phyloP scores from a whole-genome alignment of 1,140 invertebrate species.

The Octopus sinensis region DNA sequence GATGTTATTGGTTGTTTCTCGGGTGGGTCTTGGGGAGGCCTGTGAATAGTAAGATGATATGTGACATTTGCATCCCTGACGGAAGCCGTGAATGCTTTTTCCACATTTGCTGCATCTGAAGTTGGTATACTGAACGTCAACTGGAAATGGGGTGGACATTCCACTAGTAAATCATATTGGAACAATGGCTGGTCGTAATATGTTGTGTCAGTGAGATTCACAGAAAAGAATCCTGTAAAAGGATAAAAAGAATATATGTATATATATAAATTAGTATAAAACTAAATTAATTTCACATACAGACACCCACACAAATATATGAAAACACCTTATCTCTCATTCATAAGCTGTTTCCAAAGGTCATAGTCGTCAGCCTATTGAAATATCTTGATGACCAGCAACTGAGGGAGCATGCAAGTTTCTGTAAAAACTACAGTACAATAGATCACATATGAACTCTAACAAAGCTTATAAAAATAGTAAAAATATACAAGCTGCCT shows the following conservation, averaged over 20 bases:
- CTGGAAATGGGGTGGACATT: conserved; percentile 37
- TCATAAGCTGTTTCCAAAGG: no score
- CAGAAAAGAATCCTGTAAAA: conserved; percentile 34
- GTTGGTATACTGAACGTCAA: conserved; percentile 36
- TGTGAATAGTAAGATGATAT: conserved; percentile 33
- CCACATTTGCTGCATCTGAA: conserved; percentile 29
- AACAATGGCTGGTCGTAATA: conserved; percentile 32
- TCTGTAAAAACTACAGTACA: no score
- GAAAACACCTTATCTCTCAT: no score
- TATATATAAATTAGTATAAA: no score
- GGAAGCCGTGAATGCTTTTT: conserved; percentile 34
- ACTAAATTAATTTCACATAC: no score
- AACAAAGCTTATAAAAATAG: no score
- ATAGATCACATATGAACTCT: no score
- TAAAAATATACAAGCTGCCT: no score
- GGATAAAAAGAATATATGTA: background rate
- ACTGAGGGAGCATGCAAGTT: no score
- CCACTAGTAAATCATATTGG: conserved; percentile 34
- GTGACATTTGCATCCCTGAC: conserved; percentile 28
- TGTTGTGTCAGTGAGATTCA: conserved; percentile 35
- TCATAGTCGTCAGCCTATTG: no score
- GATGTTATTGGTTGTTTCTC: background rate
- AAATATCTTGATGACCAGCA: no score
- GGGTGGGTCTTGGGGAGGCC: conserved; percentile 14
- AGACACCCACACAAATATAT: no score